These are phyloP conservation scores for Corvus cornix DNA, from an alignment of 2,113 vertebrate species.

Conservation along the genomic window DNA sequence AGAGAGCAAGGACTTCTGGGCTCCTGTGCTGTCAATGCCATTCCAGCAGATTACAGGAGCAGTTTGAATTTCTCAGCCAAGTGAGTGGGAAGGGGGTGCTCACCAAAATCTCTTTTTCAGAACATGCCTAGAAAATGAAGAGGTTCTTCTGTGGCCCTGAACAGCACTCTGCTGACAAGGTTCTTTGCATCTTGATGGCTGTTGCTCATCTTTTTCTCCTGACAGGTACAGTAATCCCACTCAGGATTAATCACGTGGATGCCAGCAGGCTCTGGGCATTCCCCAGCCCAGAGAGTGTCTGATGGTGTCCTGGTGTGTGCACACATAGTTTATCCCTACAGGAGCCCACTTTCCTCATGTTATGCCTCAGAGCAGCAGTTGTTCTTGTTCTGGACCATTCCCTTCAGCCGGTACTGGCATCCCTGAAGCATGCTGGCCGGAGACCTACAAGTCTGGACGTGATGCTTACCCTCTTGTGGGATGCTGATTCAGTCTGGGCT, in stretches of 20 bases:
- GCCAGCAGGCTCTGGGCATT: neutral
- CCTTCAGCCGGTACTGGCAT: neutral
- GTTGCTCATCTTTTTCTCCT: neutral
- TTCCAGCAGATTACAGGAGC: neutral
- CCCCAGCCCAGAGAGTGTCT: neutral
- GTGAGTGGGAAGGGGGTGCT: neutral
- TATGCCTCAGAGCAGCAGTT: neutral
- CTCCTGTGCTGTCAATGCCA: neutral
- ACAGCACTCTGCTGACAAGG: neutral
- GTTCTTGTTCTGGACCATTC: neutral
- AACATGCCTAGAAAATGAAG: constrained; percentile 28
- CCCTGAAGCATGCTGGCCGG: neutral
- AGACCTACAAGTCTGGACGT: neutral
- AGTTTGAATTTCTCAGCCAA: neutral
- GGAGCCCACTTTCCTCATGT: neutral
- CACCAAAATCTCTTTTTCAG: neutral
- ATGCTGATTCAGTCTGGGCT: neutral
- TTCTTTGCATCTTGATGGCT: neutral
- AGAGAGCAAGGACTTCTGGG: neutral
- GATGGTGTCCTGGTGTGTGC: neutral
- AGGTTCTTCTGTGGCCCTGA: neutral
- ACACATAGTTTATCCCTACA: neutral
- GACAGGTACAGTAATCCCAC: constrained; percentile 5
- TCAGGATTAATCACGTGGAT: neutral
- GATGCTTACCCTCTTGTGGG: neutral